Evolutionary conservation across 2,888 invertebrate species (phyloP).

Genomic region (Chrysomela aeneicollis): DNA sequence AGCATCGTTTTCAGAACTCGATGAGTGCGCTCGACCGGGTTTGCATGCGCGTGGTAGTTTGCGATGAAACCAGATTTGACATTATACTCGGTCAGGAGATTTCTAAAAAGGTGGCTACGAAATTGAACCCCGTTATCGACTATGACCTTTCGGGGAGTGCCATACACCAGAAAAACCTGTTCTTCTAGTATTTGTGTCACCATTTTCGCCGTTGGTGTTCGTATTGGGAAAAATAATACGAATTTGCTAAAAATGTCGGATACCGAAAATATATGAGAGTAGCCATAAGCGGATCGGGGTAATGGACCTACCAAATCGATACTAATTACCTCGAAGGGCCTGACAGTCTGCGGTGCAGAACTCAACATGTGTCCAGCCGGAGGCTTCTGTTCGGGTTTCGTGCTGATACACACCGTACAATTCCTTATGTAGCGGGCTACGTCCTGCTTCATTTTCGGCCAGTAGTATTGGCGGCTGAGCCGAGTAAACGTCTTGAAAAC

Average conservation of each 20-base stretch:
- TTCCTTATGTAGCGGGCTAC: constrained; percentile 37
- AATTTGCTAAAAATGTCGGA: constrained; percentile 38
- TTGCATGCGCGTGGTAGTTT: constrained; percentile 29
- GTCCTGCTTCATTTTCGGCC: constrained; percentile 42
- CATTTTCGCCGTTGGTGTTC: constrained; percentile 24
- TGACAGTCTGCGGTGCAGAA: not conserved
- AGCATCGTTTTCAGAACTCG: constrained; percentile 28
- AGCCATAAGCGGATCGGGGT: constrained; percentile 26
- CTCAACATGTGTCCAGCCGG: constrained; percentile 20
- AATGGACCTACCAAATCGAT: constrained; percentile 36
- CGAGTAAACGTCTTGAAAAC: constrained; percentile 37
- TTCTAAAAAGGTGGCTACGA: not conserved
- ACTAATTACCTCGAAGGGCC: constrained; percentile 32
- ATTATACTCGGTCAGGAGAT: constrained; percentile 18
- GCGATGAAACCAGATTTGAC: constrained; percentile 23
- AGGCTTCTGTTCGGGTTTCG: constrained; percentile 37
- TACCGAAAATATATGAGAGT: constrained; percentile 28
- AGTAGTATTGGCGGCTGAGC: constrained; percentile 35
- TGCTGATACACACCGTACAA: constrained; percentile 38
- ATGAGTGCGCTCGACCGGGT: constrained; percentile 32
- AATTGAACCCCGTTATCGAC: constrained; percentile 1
- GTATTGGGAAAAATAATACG: constrained; percentile 31
- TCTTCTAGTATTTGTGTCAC: constrained; percentile 31
- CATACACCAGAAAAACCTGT: constrained; percentile 34
- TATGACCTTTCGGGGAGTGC: constrained; percentile 27